Evolutionary conservation across 2,113 vertebrate genomes (phyloP).

Genomic region (Xenopus laevis): DNA sequence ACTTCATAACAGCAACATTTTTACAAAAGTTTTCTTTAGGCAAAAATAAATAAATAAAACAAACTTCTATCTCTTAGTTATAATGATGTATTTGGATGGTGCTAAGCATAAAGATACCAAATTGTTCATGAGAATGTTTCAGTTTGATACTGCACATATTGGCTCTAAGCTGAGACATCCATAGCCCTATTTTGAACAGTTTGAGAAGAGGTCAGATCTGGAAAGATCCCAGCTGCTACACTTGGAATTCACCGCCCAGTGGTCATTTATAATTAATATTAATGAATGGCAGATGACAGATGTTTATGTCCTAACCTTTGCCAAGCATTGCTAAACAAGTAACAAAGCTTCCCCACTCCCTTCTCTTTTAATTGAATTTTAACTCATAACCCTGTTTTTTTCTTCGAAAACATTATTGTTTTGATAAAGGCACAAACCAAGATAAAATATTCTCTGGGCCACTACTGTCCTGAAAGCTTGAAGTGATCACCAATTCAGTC

Average conservation of each 20-base stretch:
- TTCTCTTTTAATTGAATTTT: slow-evolving; percentile 45
- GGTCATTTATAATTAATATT: slow-evolving; percentile 74
- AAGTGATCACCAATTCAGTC: too few species aligned
- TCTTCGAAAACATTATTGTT: slow-evolving; percentile 17
- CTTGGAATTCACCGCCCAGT: slow-evolving; percentile 61
- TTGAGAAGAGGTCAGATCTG: slow-evolving; percentile 64
- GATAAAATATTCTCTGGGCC: too few species aligned
- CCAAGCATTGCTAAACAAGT: slow-evolving; percentile 59
- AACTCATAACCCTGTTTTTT: slow-evolving; percentile 54
- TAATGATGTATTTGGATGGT: background rate
- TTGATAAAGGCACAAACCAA: background rate
- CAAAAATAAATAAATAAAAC: too few species aligned
- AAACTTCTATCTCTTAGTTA: too few species aligned
- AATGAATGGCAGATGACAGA: slow-evolving; percentile 71
- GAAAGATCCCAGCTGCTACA: slow-evolving; percentile 70
- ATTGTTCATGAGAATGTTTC: slow-evolving; percentile 51
- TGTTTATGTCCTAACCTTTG: slow-evolving; percentile 70
- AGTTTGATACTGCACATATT: slow-evolving; percentile 57
- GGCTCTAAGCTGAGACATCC: slow-evolving; percentile 50
- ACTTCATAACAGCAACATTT: too few species aligned
- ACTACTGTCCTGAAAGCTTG: too few species aligned
- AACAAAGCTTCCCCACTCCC: slow-evolving; percentile 45
- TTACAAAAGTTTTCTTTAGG: too few species aligned
- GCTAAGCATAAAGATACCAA: background rate
- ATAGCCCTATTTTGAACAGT: slow-evolving; percentile 62